phyloP scores from a whole-genome alignment of 2,113 vertebrate genomes.

The Microcebus ravelobensis region DNA sequence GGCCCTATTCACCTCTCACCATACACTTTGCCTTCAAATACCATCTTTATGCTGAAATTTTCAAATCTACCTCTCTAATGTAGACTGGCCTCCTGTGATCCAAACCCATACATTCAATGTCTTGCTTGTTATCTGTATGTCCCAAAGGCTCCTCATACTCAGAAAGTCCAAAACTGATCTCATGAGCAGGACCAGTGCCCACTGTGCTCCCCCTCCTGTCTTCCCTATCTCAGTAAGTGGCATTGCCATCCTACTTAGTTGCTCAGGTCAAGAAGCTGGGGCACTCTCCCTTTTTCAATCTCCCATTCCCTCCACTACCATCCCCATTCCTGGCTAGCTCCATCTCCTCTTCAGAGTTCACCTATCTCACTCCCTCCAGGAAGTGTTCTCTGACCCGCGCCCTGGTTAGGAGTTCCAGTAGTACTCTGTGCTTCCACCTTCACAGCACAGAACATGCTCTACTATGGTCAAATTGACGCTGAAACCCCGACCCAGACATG shows the following conservation, averaged over 20 bases:
- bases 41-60: background rate
- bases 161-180: background rate
- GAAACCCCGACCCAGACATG: background rate
- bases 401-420: background rate
- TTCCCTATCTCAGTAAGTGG: background rate
- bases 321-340: background rate
- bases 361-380: background rate
- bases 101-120: background rate
- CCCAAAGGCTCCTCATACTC: background rate
- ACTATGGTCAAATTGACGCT: background rate
- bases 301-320: background rate
- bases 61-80: background rate
- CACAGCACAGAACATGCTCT: background rate
- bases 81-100: background rate
- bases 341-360: background rate
- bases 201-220: background rate
- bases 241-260: background rate
- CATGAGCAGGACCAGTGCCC: background rate
- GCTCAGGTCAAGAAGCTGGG: background rate
- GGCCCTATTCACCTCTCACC: background rate
- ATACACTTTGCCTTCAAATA: background rate
- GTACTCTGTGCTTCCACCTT: background rate
- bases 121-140: background rate
- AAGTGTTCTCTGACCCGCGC: background rate
- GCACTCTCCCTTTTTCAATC: background rate